Percentiles rank a stretch among this genome's conserved stretches.
Conservation (phyloP, 2,113 vertebrate species). For the Pelusios castaneus region DNA sequence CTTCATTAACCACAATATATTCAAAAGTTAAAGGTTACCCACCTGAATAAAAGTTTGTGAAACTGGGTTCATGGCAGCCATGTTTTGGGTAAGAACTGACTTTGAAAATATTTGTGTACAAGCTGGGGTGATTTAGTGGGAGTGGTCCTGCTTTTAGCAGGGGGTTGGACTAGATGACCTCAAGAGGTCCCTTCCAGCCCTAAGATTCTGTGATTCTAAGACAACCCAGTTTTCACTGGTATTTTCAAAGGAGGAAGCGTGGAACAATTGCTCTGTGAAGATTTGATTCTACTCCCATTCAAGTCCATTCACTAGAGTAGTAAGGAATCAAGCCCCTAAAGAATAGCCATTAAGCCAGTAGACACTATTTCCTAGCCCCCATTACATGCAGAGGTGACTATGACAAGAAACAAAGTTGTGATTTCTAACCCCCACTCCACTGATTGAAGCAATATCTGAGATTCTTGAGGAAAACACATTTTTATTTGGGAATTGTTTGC, state of each 20-base stretch:
- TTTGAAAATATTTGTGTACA: not conserved
- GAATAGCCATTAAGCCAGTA: not conserved
- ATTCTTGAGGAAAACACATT: constrained; percentile 49
- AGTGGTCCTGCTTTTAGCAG: no score
- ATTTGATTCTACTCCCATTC: not conserved
- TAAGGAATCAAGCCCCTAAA: not conserved
- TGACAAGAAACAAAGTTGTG: no score
- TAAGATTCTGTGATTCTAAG: no score
- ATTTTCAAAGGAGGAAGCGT: constrained; percentile 3
- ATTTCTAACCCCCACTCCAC: constrained; percentile 50
- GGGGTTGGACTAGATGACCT: no score
- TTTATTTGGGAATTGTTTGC: constrained; percentile 61
- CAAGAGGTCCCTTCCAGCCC: no score
- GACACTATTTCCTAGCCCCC: not conserved
- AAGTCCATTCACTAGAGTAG: not conserved
- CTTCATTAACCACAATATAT: not conserved
- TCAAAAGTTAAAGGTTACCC: not conserved
- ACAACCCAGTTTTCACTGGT: not conserved
- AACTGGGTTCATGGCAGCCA: not conserved
- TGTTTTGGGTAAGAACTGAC: not conserved
- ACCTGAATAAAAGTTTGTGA: not conserved
- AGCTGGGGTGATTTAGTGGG: no score
- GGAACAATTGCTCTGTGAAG: not conserved
- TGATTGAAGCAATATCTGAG: constrained; percentile 39
- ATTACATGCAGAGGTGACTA: no score